Evolutionary conservation across 2,797 vertebrate genomes (phyloP), one percentile per base, ranked within the genome.

Genomic region (Hemibagrus guttatus): DNA sequence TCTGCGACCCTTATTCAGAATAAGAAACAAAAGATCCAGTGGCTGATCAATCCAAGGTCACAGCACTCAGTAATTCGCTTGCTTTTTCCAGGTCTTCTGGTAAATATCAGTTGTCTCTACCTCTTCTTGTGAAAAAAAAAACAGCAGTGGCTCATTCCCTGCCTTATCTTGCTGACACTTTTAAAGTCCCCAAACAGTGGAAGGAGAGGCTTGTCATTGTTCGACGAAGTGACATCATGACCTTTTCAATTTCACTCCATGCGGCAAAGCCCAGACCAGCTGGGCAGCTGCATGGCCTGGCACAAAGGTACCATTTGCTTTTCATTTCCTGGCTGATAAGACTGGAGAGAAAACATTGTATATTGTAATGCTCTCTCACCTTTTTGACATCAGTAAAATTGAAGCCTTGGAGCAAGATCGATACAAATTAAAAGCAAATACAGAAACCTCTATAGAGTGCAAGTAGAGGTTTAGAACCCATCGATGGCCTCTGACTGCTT

Each of bases 361-460:
- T 92, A 94, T 95, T 94, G 94, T 95, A 94, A 92, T 88, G 89
- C 94, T 94, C 91, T 91, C 90, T 95, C 95, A 95, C 94, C 95
- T 92, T 89, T 93, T 93, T 95, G 95, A 96, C 94, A 94, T 91
- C 87, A 89, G 94, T 94, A 95, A 95, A 95, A 96, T 94, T 94
- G 94, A 95, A 95, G 95, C 89, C 91, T 88, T 76, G 89, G 91
- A 90, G 74, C 89, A 91, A 92, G 94, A 97, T 96, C 95, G 90
- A 96, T 96, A 96, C 93, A 97, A 97, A 97, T 97, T 97, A 96
- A 97, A 97, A 96, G 95, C 94, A 97, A 97, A 97, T 96, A 95
- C 91, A 94, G 95, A 96, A 96, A 91, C 88, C 46, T 58, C 81
- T 87, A 89, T 63, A 83, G 89, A 21, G 66, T 87, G 52, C 85